Evolutionary conservation across 2,797 vertebrate species (phyloP).

Genomic region (Salmo trutta): DNA sequence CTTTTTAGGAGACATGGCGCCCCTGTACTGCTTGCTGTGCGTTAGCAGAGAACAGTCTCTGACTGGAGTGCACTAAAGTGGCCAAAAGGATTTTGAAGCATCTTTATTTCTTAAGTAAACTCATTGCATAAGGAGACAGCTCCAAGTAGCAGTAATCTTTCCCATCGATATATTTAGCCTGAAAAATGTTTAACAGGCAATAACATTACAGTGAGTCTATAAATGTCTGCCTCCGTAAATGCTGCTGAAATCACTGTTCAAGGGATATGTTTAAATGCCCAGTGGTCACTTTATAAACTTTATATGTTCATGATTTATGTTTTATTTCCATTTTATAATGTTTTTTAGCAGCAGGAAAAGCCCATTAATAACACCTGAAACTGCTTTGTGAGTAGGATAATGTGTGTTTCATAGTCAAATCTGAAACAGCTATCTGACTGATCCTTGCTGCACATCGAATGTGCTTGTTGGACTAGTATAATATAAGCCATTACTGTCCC

Average conservation of each 20-base stretch:
- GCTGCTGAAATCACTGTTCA: constrained; percentile 42
- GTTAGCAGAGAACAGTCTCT: too few species aligned
- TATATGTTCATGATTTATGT: constrained; percentile 33
- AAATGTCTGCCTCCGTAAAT: constrained; percentile 14
- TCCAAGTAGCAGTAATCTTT: constrained; percentile 5
- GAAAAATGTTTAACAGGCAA: constrained; percentile 34
- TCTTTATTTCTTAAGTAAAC: neutral
- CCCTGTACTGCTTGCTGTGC: too few species aligned
- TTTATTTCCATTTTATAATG: constrained; percentile 22
- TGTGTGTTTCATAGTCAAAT: constrained; percentile 24
- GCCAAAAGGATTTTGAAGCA: neutral
- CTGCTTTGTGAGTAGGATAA: constrained; percentile 10
- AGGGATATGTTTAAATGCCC: constrained; percentile 44
- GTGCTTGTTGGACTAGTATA: constrained; percentile 37
- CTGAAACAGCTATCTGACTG: constrained; percentile 31
- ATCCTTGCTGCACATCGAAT: constrained; percentile 32
- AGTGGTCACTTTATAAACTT: constrained; percentile 38
- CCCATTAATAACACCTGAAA: constrained; percentile 12
- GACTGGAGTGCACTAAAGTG: constrained; percentile 13
- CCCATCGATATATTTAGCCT: constrained; percentile 36
- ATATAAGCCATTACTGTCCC: constrained; percentile 45
- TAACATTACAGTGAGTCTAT: constrained; percentile 2
- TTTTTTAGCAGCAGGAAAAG: constrained; percentile 20
- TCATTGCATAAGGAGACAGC: neutral
- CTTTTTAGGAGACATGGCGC: constrained; percentile 19